These are phyloP conservation scores for Amorpha juglandis DNA, from an alignment of 2,888 invertebrate species.

Conservation along the genomic window DNA sequence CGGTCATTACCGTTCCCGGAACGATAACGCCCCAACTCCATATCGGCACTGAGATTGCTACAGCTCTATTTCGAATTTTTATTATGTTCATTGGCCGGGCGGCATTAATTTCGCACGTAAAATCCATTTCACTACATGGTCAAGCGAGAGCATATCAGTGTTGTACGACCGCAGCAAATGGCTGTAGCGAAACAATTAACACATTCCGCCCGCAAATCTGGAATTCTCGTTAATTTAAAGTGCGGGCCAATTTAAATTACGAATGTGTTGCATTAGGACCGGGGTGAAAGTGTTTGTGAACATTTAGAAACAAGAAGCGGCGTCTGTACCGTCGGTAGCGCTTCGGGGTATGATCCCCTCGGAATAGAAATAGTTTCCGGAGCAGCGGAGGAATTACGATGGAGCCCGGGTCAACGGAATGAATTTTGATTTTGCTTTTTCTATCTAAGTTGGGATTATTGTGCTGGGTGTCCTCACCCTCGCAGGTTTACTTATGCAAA, in stretches of 20 bases:
- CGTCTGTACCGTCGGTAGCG: slow-evolving; percentile 28
- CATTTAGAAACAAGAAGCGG: slow-evolving; percentile 57
- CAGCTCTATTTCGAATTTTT: slow-evolving; percentile 59
- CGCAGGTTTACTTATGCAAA: slow-evolving; percentile 63
- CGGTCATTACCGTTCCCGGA: slow-evolving; percentile 63
- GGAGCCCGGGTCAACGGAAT: slow-evolving; percentile 70
- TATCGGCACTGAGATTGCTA: slow-evolving; percentile 51
- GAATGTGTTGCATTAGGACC: slow-evolving; percentile 47
- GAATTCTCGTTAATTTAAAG: slow-evolving; percentile 52
- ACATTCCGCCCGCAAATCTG: slow-evolving; percentile 60
- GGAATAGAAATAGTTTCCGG: slow-evolving; percentile 79
- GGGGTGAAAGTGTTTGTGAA: slow-evolving; percentile 57
- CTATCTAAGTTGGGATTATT: slow-evolving; percentile 66
- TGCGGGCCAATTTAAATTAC: slow-evolving; percentile 59
- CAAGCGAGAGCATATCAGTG: slow-evolving; percentile 57
- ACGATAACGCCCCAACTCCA: slow-evolving; percentile 57
- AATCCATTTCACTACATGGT: slow-evolving; percentile 47
- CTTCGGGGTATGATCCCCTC: slow-evolving; percentile 66
- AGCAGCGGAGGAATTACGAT: slow-evolving; percentile 65
- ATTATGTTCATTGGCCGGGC: slow-evolving; percentile 37
- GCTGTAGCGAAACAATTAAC: slow-evolving; percentile 61
- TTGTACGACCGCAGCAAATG: slow-evolving; percentile 44
- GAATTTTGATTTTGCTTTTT: slow-evolving; percentile 80
- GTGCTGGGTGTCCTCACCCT: slow-evolving; percentile 53
- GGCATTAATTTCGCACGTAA: slow-evolving; percentile 39